These are phyloP conservation scores for Lateolabrax maculatus DNA, from an alignment of 2,797 vertebrate species.

Conservation along the genomic window DNA sequence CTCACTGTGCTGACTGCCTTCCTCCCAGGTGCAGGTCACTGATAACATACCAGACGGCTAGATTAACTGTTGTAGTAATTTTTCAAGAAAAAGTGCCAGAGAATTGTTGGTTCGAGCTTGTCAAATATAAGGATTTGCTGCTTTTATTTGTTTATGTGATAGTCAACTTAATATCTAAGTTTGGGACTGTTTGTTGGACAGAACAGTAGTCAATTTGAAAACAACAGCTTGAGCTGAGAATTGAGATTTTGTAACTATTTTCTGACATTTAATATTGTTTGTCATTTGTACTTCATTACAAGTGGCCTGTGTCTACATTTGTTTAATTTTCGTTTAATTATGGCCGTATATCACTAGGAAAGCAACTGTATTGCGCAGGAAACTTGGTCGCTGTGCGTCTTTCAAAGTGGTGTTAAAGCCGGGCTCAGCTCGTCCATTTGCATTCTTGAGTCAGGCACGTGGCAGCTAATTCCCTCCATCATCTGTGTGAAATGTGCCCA, in stretches of 20 bases:
- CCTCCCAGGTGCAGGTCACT: conserved; percentile 35
- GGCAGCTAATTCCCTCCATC: conserved; percentile 23
- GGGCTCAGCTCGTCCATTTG: background rate
- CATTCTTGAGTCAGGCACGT: conserved; percentile 11
- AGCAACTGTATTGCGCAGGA: background rate
- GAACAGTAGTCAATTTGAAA: background rate
- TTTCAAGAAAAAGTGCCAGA: no score
- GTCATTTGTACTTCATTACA: background rate
- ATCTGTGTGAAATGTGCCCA: conserved; percentile 25
- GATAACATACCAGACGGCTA: conserved; percentile 25
- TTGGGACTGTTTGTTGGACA: background rate
- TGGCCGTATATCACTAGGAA: background rate
- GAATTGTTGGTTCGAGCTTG: background rate
- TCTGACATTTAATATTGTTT: background rate
- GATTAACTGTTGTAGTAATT: no score
- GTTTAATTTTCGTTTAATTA: background rate
- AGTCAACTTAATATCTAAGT: background rate
- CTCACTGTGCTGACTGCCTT: conserved; percentile 7
- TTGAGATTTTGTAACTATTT: background rate
- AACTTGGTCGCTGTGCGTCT: background rate
- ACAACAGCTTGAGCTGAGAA: background rate
- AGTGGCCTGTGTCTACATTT: background rate
- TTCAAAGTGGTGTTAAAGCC: background rate
- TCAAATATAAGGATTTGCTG: no score
- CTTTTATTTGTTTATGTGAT: no score